These are phyloP conservation scores for Pteropus rufus DNA, from an alignment of 2,797 vertebrate species.

Conservation along the genomic window DNA sequence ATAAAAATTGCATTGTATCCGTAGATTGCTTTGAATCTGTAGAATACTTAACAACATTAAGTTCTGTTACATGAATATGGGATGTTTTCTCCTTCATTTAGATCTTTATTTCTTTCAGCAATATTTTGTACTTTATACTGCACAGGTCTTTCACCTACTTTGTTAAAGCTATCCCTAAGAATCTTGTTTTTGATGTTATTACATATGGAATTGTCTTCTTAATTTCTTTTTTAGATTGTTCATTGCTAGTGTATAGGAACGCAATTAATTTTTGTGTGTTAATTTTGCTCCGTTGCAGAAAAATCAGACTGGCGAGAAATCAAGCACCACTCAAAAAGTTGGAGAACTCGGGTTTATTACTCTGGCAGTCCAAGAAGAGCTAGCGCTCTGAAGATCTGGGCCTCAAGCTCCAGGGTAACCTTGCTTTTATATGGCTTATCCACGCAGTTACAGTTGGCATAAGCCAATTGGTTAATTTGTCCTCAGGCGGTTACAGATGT, in stretches of 20 bases:
- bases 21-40: background rate
- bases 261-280: background rate
- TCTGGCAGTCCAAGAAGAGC: too few relatives aligned
- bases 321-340: too few relatives aligned
- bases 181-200: background rate
- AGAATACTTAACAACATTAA: background rate
- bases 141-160: background rate
- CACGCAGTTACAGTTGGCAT: too few relatives aligned
- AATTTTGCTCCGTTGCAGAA: background rate
- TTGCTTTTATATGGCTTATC: too few relatives aligned
- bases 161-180: background rate
- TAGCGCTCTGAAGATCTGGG: too few relatives aligned
- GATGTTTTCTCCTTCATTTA: background rate
- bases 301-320: too few relatives aligned
- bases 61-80: background rate
- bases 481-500: too few relatives aligned
- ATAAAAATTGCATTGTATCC: background rate
- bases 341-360: too few relatives aligned
- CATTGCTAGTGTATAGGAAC: background rate
- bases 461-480: too few relatives aligned
- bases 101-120: background rate
- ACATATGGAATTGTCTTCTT: background rate
- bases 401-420: too few relatives aligned
- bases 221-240: background rate
- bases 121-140: background rate